Conservation (phyloP, 2,797 vertebrate species). For the Peromyscus nudipes region DNA sequence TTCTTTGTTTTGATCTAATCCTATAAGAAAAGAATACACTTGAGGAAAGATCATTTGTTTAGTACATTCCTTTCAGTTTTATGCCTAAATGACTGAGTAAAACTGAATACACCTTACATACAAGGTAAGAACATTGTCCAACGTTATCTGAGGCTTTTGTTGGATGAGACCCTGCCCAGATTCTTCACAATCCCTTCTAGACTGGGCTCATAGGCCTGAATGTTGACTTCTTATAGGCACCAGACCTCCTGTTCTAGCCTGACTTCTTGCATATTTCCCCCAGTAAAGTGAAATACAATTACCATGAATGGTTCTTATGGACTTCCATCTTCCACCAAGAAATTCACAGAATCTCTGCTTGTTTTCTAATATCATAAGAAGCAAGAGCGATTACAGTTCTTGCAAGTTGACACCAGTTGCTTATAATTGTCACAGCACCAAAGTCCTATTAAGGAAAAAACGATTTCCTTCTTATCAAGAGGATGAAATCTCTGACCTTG, state of each 20-base stretch:
- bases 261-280: not conserved
- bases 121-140: not conserved
- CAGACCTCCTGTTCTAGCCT: not conserved
- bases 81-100: constrained; percentile 4
- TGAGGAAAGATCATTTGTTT: not conserved
- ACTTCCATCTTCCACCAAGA: constrained; percentile 1
- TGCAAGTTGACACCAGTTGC: not conserved
- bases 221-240: not conserved
- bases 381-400: not conserved
- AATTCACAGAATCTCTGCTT: constrained; percentile 41
- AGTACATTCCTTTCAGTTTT: not conserved
- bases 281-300: not conserved
- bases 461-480: not conserved
- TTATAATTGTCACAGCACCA: not conserved
- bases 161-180: not conserved
- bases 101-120: not conserved
- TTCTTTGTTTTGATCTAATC: not conserved
- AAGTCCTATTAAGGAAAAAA: not conserved
- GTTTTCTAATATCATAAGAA: constrained; percentile 56
- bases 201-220: not conserved
- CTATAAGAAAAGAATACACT: not conserved
- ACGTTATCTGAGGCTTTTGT: not conserved
- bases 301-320: not conserved
- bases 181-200: not conserved
- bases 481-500: not conserved